A percentile compares a stretch with the other conserved stretches of the same genome.
These are phyloP conservation scores for Pseudomyrmex dendroicus DNA, from an alignment of 1,140 invertebrate genomes.

Conservation along the genomic window DNA sequence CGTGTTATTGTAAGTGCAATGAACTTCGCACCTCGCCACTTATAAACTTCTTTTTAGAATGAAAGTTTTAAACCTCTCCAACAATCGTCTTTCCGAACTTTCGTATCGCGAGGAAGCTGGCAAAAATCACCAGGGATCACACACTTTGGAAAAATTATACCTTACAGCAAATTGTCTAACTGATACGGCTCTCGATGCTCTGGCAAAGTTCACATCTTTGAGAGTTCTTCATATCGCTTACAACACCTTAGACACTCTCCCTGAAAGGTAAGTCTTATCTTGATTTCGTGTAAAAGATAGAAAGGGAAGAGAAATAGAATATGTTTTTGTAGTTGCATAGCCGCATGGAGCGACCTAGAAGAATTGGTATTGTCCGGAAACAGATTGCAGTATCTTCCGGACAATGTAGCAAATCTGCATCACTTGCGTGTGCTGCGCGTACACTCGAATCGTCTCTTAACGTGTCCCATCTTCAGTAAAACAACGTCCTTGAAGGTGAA, in stretches of 20 bases:
- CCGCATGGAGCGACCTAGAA: conserved; percentile 91
- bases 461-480: conserved; percentile 91
- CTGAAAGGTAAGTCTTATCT: conserved; percentile 86
- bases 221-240: conserved; percentile 91
- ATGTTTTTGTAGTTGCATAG: conserved; percentile 86
- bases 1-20: conserved; percentile 2
- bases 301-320: not conserved
- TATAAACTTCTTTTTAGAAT: conserved; percentile 83
- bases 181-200: conserved; percentile 89
- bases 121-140: conserved; percentile 72
- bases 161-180: conserved; percentile 92
- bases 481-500: conserved; percentile 89
- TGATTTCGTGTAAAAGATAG: conserved; percentile 26
- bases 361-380: conserved; percentile 94
- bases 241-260: conserved; percentile 90
- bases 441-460: conserved; percentile 92
- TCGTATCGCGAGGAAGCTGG: conserved; percentile 86
- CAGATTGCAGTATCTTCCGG: conserved; percentile 90
- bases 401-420: conserved; percentile 89
- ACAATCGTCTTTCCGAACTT: conserved; percentile 90
- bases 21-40: conserved; percentile 2
- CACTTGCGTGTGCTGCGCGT: conserved; percentile 91
- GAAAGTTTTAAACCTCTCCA: conserved; percentile 91
- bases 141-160: conserved; percentile 90
- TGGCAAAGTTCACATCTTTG: conserved; percentile 88